A percentile compares a stretch with the other conserved stretches of the same genome.
Evolutionary conservation across 1,140 invertebrate genomes (phyloP).

Genomic region (Aphaenogaster floridana): DNA sequence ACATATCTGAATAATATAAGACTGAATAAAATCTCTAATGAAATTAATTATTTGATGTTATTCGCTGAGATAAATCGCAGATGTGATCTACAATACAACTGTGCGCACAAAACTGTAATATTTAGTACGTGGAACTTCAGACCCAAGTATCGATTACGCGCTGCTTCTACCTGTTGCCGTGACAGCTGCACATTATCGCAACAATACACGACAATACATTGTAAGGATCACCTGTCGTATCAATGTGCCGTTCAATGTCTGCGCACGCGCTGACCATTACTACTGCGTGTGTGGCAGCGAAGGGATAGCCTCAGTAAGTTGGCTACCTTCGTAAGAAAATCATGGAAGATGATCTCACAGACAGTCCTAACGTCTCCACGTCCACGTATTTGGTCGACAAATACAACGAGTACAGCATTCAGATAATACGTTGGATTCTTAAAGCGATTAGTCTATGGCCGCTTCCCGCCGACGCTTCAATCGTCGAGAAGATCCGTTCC

Average conservation of each 20-base stretch:
- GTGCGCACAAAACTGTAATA: not conserved
- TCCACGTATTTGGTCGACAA: not conserved
- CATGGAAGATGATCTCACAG: not conserved
- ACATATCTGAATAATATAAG: not conserved
- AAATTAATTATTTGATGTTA: not conserved
- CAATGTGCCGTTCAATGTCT: not conserved
- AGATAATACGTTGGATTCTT: slow-evolving; percentile 42
- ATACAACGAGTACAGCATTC: slow-evolving; percentile 32
- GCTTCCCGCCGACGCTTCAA: not conserved
- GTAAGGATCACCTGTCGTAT: not conserved
- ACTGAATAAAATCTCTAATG: not conserved
- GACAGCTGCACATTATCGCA: slow-evolving; percentile 6
- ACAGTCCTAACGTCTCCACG: not conserved
- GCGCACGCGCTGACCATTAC: slow-evolving; percentile 46
- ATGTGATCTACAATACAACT: not conserved
- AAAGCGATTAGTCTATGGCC: slow-evolving; percentile 44
- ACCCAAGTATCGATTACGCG: slow-evolving; percentile 16
- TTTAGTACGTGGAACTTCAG: not conserved
- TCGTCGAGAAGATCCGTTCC: not conserved
- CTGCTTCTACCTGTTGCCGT: slow-evolving; percentile 36
- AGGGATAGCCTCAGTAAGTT: not conserved
- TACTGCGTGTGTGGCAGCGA: not conserved
- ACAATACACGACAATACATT: slow-evolving; percentile 11
- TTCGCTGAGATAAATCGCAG: not conserved
- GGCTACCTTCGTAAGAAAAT: not conserved